A percentile compares a stretch with the other conserved stretches of the same genome.
Evolutionary conservation across 1,140 invertebrate genomes (phyloP).

Genomic region (Hyles vespertilio): DNA sequence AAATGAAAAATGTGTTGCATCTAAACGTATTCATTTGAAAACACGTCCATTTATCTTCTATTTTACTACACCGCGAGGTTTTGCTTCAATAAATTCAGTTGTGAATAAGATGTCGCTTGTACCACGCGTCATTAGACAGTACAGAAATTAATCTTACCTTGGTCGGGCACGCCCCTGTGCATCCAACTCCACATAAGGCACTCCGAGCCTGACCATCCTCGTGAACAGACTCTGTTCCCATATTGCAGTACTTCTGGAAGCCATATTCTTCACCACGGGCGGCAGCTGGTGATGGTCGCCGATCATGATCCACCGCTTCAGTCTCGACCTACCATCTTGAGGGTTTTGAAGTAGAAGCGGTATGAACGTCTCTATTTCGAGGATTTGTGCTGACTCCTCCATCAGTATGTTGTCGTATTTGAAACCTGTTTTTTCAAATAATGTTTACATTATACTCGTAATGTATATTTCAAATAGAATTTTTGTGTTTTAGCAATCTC

Average conservation of each 20-base stretch:
- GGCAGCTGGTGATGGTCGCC: constrained; percentile 99
- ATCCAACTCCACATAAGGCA: constrained; percentile 97
- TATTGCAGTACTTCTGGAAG: constrained; percentile 99
- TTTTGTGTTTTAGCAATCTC: too few relatives aligned
- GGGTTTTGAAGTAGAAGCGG: constrained; percentile 98
- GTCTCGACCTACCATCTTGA: constrained; percentile 94
- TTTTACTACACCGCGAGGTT: too few relatives aligned
- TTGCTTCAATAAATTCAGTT: too few relatives aligned
- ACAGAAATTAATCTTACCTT: constrained; percentile 71
- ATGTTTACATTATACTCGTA: too few relatives aligned
- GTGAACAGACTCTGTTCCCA: constrained; percentile 99
- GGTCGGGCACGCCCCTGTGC: constrained; percentile 96
- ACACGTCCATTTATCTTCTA: too few relatives aligned
- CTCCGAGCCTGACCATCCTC: constrained; percentile 95
- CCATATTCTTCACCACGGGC: constrained; percentile 99
- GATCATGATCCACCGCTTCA: constrained; percentile 99
- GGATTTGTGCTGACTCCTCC: constrained; percentile 99
- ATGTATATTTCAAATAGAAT: too few relatives aligned
- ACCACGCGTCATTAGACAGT: neutral
- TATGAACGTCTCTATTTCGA: constrained; percentile 99
- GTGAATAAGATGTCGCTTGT: too few relatives aligned
- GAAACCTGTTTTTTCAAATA: constrained; percentile 77
- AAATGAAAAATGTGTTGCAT: too few relatives aligned
- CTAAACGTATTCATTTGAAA: too few relatives aligned
- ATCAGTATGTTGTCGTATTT: constrained; percentile 99